phyloP scores from a whole-genome alignment of 2,113 vertebrate genomes.

The Actenoides hombroni region DNA sequence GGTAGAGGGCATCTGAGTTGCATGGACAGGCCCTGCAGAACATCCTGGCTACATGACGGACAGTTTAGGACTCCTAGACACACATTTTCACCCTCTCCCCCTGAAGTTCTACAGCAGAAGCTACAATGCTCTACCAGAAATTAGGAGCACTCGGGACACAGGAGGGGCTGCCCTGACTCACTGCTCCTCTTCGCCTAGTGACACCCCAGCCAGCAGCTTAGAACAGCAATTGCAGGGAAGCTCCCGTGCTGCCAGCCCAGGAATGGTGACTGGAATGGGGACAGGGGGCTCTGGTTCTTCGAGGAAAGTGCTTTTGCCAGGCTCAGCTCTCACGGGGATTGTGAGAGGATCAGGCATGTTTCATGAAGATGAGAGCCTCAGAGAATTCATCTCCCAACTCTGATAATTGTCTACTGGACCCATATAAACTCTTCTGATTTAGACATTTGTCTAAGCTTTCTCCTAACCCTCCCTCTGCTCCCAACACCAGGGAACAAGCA shows the following conservation, averaged over 20 bases:
- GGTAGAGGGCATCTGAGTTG: neutral
- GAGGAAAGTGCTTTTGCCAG: neutral
- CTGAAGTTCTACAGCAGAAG: neutral
- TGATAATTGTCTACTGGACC: neutral
- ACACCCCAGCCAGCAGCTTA: neutral
- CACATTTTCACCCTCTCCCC: neutral
- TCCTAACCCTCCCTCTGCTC: neutral
- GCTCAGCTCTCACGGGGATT: accelerated
- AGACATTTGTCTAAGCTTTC: neutral
- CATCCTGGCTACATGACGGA: accelerated
- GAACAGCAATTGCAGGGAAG: neutral
- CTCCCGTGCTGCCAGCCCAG: accelerated
- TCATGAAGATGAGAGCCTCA: neutral
- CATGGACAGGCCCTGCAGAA: neutral
- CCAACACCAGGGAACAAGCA: neutral
- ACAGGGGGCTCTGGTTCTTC: neutral
- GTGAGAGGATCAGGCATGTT: neutral
- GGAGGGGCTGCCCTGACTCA: neutral
- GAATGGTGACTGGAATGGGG: accelerated
- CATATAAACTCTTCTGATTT: neutral
- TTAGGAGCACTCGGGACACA: neutral
- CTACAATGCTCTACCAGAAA: neutral
- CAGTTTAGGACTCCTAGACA: neutral
- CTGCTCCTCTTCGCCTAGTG: neutral
- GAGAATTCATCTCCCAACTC: neutral